Base-by-base conservation (phyloP, 1,140 invertebrate genomes). In the Scaptomyza hsui region DNA sequence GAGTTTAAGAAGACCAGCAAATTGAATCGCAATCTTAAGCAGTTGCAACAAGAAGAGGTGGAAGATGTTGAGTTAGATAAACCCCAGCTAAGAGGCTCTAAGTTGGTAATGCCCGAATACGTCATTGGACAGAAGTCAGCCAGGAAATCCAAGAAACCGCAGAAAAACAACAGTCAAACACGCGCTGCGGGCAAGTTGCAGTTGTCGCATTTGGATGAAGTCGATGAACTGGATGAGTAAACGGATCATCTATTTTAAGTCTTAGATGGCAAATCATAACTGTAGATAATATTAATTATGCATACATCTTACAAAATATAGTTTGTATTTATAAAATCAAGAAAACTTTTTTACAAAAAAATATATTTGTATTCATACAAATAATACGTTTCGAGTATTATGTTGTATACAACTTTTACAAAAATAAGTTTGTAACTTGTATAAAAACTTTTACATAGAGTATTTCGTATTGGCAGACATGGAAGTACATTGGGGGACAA, bases 41-140 rank as follows among this genome's bases (percentile, higher is more conserved):
- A 76, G 49, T 92, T 92, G 4, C 85, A 78, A 71, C 16, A 91
- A 74, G 42, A 91, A 52, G 75, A 92, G 79, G 45, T 83, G 2
- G 67, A 77, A 4, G 72, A 88, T 52, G 77, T 77, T 0, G 77
- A 89, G 10, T 44, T 91, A 15, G 85, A 92, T 35, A 94, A 93
- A 78, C 88, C 93, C 7, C 85, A 92, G 52, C 94, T 95, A 68
- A 93, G 92, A 79, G 94, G 92, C 60, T 94, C 93, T 62, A 96
- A 95, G 91, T 60, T 96, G 32, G 92, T 96, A 2, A 95, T 96
- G 94, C 95, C 96, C 2, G 95, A 96, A 86, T 96, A 96, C 92
- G 93, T 95, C n/a, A 93, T 97, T 62, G 96, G 96, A n/a, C 91
- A 65, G 93, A 94, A 78, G 93, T 92, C 77, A 68, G 77, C 70